Evolutionary conservation across 2,888 invertebrate genomes (phyloP), one percentile per base, ranked within the genome.

Genomic region (Eilema depressum): DNA sequence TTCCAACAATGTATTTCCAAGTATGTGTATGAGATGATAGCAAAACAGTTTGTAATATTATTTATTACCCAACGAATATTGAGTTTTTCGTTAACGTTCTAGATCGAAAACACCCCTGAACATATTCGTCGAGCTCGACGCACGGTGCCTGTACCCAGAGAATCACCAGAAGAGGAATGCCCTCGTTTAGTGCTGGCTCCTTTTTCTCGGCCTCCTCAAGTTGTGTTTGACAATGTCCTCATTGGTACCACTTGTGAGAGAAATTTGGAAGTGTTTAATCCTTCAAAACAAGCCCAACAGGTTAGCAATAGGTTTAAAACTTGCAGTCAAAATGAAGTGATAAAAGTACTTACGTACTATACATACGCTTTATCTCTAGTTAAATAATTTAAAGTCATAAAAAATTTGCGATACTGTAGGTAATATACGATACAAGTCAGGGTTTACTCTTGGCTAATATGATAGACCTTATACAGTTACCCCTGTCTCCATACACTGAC

Each of bases 141-240:
- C 79, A 73, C 88, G 76, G 80, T 93, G 89, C 79, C 90, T 82
- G 88, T 81, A 0, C 77, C 83, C 12, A 86, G 89, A 57, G 85
- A 85, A 33, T 85, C 86, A 17, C 91, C 93, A 1, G 90, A 91
- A 69, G 95, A 96, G 78, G 95, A 96, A 86, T 88, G 91, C 28
- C 94, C 96, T 41, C 89, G 94, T 62, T 94, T 97, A 20, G 88
- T 96, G 62, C 92, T 97, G 81, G 97, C 96, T 17, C 97, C 97
- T 2, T 97, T 97, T 90, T 95, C 96, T n/a, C 91, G 95, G 69
- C 96, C 96, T 79, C 96, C 97, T 4, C 96, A 96, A 91, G 95
- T 97, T 25, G 93, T 96, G n/a, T 97, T 97, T 83, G 96, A 97
- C 76, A 95, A 97, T 93, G 96, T 97, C 70, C 90, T 95, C 10